phyloP scores from a whole-genome alignment of 2,113 vertebrate species.

The Pseudopodoces humilis region DNA sequence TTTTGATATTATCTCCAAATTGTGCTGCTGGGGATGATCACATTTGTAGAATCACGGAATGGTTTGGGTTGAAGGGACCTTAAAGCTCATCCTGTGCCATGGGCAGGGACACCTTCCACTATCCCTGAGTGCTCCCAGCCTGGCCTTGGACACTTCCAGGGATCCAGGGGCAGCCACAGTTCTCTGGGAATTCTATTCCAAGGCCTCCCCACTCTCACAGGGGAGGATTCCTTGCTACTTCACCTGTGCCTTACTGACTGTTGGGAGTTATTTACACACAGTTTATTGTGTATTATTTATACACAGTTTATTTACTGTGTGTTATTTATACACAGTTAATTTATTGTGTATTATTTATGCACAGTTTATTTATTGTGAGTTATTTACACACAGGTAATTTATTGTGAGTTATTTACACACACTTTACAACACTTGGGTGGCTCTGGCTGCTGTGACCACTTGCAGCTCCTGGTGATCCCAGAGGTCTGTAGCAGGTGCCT shows the following conservation, averaged over 20 bases:
- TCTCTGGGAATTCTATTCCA: background rate
- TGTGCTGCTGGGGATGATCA: background rate
- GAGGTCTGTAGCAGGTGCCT: constrained; percentile 30
- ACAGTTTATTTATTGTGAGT: background rate
- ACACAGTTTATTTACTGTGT: background rate
- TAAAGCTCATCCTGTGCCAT: background rate
- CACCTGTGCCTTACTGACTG: background rate
- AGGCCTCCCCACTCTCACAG: accelerated
- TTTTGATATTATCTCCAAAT: background rate
- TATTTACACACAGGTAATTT: background rate
- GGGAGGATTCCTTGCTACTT: background rate
- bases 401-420: background rate
- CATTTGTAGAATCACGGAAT: background rate
- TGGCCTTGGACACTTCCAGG: accelerated
- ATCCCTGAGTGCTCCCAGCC: background rate
- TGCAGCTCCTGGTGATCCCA: background rate
- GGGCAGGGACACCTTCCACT: background rate
- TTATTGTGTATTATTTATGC: background rate
- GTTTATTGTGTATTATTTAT: background rate
- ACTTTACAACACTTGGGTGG: background rate
- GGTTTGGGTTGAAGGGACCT: background rate
- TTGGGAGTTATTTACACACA: background rate
- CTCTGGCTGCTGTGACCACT: background rate
- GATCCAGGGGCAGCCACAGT: background rate
- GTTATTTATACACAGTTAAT: background rate